A percentile compares a stretch with the other conserved stretches of the same genome.
Evolutionary conservation across 2,888 invertebrate species (phyloP).

Genomic region (Salpingus planirostris): DNA sequence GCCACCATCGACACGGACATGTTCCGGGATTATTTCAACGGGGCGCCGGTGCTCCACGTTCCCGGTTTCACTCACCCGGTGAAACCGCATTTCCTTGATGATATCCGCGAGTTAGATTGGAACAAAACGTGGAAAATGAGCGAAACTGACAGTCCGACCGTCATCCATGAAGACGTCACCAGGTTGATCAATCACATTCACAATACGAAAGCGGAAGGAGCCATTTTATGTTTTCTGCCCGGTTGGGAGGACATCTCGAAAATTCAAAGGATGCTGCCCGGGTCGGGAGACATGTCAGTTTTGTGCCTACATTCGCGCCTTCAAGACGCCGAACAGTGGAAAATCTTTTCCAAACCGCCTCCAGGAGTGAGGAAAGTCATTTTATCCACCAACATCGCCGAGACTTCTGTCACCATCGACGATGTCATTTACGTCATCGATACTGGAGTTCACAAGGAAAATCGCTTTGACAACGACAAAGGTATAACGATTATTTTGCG

Average conservation of each 20-base stretch:
- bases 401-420: constrained; percentile 65
- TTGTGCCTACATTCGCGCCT: constrained; percentile 44
- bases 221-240: constrained; percentile 65
- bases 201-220: constrained; percentile 50
- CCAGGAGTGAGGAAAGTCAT: constrained; percentile 55
- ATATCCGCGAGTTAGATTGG: constrained; percentile 38
- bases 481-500: no score
- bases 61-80: constrained; percentile 53
- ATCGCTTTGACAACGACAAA: constrained; percentile 46
- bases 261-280: constrained; percentile 39
- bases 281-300: constrained; percentile 20
- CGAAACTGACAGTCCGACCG: constrained; percentile 34
- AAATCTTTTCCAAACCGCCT: constrained; percentile 47
- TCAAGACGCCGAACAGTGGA: constrained; percentile 49
- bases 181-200: constrained; percentile 50
- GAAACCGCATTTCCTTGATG: constrained; percentile 48
- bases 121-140: constrained; percentile 36
- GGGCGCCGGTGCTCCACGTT: constrained; percentile 37
- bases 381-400: constrained; percentile 61
- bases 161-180: constrained; percentile 46
- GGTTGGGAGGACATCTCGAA: constrained; percentile 63
- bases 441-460: constrained; percentile 52
- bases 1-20: constrained; percentile 58
- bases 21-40: constrained; percentile 49
- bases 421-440: constrained; percentile 64